Percentiles rank a stretch among this genome's conserved stretches.
phyloP scores from a whole-genome alignment of 2,888 invertebrate genomes.

The Aporophyla nigra region DNA sequence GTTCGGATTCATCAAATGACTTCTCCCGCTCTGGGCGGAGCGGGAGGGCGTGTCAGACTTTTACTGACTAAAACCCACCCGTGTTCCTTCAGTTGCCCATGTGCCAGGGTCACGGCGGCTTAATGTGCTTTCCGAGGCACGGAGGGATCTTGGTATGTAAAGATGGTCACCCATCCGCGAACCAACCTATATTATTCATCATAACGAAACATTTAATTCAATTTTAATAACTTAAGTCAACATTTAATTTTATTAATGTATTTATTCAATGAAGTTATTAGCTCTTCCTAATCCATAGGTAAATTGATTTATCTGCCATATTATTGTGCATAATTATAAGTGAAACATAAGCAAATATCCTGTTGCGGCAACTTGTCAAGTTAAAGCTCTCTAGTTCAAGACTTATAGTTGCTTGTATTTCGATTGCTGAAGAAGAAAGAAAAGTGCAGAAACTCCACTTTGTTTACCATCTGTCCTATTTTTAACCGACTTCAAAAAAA shows the following conservation, averaged over 20 bases:
- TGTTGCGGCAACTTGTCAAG: slow-evolving; percentile 29
- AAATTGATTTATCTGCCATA: background rate
- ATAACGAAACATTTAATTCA: background rate
- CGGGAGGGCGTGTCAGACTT: no score
- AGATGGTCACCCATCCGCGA: no score
- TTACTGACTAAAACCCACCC: no score
- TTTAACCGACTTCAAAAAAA: no score
- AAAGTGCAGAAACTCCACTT: slow-evolving; percentile 30
- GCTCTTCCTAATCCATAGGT: background rate
- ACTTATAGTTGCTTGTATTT: slow-evolving; percentile 38
- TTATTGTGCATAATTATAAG: slow-evolving; percentile 13
- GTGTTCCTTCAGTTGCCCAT: no score
- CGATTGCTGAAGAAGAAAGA: background rate
- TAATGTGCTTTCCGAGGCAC: no score
- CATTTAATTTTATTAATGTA: background rate
- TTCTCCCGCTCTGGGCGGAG: no score
- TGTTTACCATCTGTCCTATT: background rate
- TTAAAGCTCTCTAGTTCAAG: slow-evolving; percentile 38
- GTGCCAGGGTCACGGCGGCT: no score
- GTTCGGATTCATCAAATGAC: no score
- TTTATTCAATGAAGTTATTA: background rate
- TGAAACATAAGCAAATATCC: slow-evolving; percentile 33
- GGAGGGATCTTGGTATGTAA: no score
- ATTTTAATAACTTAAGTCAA: background rate
- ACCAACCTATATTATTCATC: no score